Base-by-base conservation (phyloP, 2,113 vertebrate species). In the Ictalurus punctatus region DNA sequence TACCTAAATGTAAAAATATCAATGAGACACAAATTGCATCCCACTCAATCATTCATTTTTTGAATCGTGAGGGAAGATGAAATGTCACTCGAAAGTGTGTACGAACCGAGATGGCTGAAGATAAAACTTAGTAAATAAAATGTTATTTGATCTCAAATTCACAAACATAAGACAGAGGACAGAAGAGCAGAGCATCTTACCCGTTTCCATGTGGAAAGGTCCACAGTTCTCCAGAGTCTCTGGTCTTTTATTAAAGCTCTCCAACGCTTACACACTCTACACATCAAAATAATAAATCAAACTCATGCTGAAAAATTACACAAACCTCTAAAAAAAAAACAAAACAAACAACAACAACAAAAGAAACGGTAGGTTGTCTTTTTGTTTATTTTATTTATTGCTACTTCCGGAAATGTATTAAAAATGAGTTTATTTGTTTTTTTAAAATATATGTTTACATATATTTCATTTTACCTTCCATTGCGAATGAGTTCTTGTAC, bases 211-310 rank as follows among this genome's bases (percentile, higher is more conserved):
- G 94, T 90, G 37, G 95, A 95, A 87, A 96, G 90, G 85, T 96
- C 95, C 14, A 96, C 95, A 86, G 83, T 59, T 67, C 95, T 94
- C 96, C 96, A 96, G 61, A 96, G 90, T 91, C 94, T 93, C 90
- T 96, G 96, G 87, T 96, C 96, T 93, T 94, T 96, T 1, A 96
- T 93, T 37, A 96, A 94, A 34, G 93, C 93, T 89, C 91, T 95
- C 96, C 96, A 96, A 80, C 94, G 93, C 91, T 94, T 95, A 88
- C 95, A 96, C 23, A 96, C 95, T 85, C 96, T 96, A 34, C 17
- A 94, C 79, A 90, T 21, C 85, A 67, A 90, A 10, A 79, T 14
- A 90, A 84, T 0, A 14, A 73, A 76, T 30, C 74, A 76, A 74
- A 89, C 59, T 13, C 58, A 78, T 40, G 30, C 58, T 59, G 16